Evolutionary conservation across 1,140 invertebrate genomes (phyloP).

Genomic region (Zeugodacus cucurbitae): DNA sequence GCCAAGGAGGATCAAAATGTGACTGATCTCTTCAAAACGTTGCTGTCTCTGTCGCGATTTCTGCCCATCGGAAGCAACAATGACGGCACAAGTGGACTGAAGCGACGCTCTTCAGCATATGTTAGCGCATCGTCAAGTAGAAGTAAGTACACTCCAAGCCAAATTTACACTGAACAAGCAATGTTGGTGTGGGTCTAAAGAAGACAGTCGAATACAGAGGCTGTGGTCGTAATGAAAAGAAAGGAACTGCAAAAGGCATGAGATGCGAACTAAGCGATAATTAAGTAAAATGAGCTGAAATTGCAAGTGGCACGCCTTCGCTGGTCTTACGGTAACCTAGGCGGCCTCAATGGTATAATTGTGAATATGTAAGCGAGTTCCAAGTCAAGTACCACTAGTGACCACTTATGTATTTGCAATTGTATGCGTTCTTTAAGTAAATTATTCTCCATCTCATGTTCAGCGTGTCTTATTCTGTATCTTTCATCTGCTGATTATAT

Average conservation of each 20-base stretch:
- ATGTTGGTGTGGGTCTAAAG: not conserved
- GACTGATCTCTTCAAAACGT: constrained; percentile 80
- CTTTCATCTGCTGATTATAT: not conserved
- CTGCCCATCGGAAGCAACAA: constrained; percentile 70
- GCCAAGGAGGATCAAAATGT: too few species aligned
- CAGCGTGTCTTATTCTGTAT: not conserved
- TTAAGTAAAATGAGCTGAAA: not conserved
- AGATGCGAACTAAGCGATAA: not conserved
- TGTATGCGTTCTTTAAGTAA: too few species aligned
- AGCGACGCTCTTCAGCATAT: constrained; percentile 79
- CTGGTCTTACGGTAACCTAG: too few species aligned
- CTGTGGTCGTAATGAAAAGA: too few species aligned
- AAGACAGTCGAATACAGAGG: too few species aligned
- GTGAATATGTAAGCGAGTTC: not conserved
- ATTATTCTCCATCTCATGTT: not conserved
- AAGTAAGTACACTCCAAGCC: constrained; percentile 59
- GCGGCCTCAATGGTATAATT: too few species aligned
- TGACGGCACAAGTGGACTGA: constrained; percentile 71
- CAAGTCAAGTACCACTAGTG: not conserved
- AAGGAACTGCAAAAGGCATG: too few species aligned
- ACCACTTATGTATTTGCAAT: not conserved
- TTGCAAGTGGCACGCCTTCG: not conserved
- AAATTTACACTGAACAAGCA: not conserved
- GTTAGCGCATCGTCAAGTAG: too few species aligned
- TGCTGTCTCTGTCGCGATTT: constrained; percentile 77